Percentiles rank a stretch among this genome's conserved stretches.
These are phyloP conservation scores for Melipona quadrifasciata DNA, from an alignment of 1,140 invertebrate species.

Conservation along the genomic window DNA sequence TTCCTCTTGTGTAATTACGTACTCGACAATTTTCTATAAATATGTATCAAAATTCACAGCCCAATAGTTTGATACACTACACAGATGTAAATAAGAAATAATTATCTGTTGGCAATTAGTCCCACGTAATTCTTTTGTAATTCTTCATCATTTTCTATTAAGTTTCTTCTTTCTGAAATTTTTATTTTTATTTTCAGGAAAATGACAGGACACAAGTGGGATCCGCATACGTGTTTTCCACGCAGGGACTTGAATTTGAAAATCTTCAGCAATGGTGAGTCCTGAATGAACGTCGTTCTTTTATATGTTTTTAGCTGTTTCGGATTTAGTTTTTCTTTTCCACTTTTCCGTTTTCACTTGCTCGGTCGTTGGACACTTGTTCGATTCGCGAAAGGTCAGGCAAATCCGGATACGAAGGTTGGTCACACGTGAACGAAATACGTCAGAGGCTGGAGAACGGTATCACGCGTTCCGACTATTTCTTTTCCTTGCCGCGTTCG, in stretches of 20 bases:
- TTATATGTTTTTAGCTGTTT: not conserved
- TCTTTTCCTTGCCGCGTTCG: slow-evolving; percentile 27
- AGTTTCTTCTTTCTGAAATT: not conserved
- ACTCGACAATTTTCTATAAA: no score
- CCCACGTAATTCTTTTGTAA: not conserved
- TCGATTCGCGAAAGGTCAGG: slow-evolving; percentile 67
- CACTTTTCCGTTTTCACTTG: slow-evolving; percentile 19
- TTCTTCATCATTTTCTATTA: not conserved
- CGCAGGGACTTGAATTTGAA: no score
- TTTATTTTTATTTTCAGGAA: not conserved
- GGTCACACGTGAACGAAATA: slow-evolving; percentile 57
- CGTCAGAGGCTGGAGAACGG: slow-evolving; percentile 54
- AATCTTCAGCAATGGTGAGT: no score
- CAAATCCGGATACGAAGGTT: slow-evolving; percentile 66
- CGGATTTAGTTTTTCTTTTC: not conserved
- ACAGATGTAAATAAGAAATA: not conserved
- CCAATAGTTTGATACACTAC: no score
- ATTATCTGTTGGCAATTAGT: not conserved
- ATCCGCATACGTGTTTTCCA: no score
- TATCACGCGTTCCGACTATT: slow-evolving; percentile 6
- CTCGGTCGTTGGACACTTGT: not conserved
- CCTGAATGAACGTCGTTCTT: no score
- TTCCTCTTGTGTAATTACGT: no score
- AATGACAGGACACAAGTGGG: not conserved
- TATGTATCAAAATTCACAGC: no score